Evolutionary conservation across 2,113 vertebrate species (phyloP).

Genomic region (Entosphenus tridentatus): DNA sequence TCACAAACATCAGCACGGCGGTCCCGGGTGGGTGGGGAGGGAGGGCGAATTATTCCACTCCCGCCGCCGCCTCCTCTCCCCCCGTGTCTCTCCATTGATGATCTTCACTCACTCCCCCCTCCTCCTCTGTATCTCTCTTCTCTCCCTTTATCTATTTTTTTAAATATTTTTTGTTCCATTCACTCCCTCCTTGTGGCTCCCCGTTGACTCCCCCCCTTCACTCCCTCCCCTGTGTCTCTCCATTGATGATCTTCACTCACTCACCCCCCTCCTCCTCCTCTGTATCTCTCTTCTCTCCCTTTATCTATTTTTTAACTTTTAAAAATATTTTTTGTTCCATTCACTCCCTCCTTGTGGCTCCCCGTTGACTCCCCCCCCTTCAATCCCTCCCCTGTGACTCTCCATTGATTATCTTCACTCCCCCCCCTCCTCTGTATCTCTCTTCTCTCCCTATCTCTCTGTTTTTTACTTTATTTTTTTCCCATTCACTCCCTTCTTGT

Average conservation of each 20-base stretch:
- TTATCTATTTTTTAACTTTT: too few species aligned
- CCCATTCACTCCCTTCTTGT: background rate
- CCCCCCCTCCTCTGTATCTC: background rate
- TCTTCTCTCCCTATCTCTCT: background rate
- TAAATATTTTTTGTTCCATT: too few species aligned
- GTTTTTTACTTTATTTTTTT: background rate
- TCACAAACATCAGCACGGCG: too few species aligned
- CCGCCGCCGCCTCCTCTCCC: background rate
- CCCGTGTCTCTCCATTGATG: background rate
- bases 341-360: background rate
- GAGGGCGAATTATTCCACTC: background rate
- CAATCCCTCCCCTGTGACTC: background rate
- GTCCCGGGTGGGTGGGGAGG: too few species aligned
- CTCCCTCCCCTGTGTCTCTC: background rate
- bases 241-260: background rate
- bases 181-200: background rate
- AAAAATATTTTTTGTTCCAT: too few species aligned
- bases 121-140: background rate
- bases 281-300: background rate
- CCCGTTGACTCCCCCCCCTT: background rate
- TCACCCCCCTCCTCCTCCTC: background rate
- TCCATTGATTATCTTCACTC: background rate
- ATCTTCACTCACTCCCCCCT: background rate
- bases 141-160: background rate
- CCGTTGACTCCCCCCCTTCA: background rate